phyloP scores from a whole-genome alignment of 1,140 invertebrate genomes.

The Trachymyrmex septentrionalis region DNA sequence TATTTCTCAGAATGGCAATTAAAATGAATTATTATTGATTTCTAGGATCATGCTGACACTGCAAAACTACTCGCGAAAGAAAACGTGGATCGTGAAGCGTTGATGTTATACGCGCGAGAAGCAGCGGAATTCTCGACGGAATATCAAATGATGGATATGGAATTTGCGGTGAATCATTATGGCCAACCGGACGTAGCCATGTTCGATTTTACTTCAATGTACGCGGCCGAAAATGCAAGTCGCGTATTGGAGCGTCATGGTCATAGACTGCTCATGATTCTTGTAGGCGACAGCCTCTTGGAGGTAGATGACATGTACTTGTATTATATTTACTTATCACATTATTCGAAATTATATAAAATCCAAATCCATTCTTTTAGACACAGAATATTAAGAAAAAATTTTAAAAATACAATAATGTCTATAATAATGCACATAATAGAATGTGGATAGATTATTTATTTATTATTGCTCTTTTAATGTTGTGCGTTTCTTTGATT shows the following conservation, averaged over 20 bases:
- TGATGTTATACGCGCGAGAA: slow-evolving; percentile 97
- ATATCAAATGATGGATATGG: slow-evolving; percentile 94
- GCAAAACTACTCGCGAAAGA: slow-evolving; percentile 93
- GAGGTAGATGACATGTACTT: slow-evolving; percentile 89
- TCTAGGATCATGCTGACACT: slow-evolving; percentile 96
- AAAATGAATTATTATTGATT: slow-evolving; percentile 26
- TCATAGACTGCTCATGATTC: slow-evolving; percentile 93
- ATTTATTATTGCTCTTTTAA: background rate
- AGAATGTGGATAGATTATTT: background rate
- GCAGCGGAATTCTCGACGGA: slow-evolving; percentile 98
- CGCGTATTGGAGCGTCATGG: slow-evolving; percentile 93
- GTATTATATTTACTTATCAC: background rate
- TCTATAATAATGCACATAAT: background rate
- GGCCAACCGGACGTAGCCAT: slow-evolving; percentile 99
- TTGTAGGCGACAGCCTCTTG: slow-evolving; percentile 98
- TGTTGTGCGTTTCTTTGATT: background rate
- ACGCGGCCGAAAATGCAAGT: slow-evolving; percentile 97
- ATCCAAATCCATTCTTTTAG: background rate
- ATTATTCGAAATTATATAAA: background rate
- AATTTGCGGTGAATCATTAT: slow-evolving; percentile 99
- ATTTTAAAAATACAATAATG: background rate
- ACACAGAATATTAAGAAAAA: background rate
- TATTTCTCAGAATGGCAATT: background rate
- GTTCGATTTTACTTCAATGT: slow-evolving; percentile 99
- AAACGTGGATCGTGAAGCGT: slow-evolving; percentile 96